A percentile compares a stretch with the other conserved stretches of the same genome.
phyloP scores from a whole-genome alignment of 2,797 vertebrate genomes.

The Toxotes lorentzi region DNA sequence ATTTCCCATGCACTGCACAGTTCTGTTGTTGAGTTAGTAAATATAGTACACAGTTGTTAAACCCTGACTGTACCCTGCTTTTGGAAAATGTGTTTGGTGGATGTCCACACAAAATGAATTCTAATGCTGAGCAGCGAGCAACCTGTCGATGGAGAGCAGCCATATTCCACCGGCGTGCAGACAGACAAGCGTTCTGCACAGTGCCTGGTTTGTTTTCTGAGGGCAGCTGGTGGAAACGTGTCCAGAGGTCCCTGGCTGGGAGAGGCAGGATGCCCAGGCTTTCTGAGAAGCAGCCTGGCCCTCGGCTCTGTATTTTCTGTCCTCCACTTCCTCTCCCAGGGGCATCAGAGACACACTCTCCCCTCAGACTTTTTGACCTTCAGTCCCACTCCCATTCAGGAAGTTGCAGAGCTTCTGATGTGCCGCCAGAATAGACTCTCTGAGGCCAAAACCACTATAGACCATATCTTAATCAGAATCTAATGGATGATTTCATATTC shows the following conservation, averaged over 20 bases:
- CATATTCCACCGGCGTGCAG: conserved; percentile 56
- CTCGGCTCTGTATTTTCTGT: conserved; percentile 65
- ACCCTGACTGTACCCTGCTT: conserved; percentile 29
- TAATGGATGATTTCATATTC: conserved; percentile 32
- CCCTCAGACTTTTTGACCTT: conserved; percentile 71
- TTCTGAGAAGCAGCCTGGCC: conserved; percentile 68
- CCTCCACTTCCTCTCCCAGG: conserved; percentile 74
- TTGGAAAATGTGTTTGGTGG: conserved; percentile 51
- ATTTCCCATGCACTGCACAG: background rate
- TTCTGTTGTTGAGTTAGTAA: conserved; percentile 9
- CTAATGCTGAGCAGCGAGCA: conserved; percentile 53
- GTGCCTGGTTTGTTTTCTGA: conserved; percentile 76
- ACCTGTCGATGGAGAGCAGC: conserved; percentile 70
- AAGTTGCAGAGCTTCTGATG: conserved; percentile 77
- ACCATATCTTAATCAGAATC: conserved; percentile 45
- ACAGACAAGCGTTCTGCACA: conserved; percentile 63
- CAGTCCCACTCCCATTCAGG: conserved; percentile 74
- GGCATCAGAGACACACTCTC: conserved; percentile 71
- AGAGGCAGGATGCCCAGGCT: conserved; percentile 81
- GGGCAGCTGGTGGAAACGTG: conserved; percentile 83
- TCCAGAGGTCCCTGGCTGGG: conserved; percentile 77
- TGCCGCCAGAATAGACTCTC: conserved; percentile 70
- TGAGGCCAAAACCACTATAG: conserved; percentile 47
- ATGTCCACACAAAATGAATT: conserved; percentile 47
- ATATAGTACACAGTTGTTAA: conserved; percentile 22